These are phyloP conservation scores for Agrotis segetum DNA, from an alignment of 2,888 invertebrate species.

Conservation along the genomic window DNA sequence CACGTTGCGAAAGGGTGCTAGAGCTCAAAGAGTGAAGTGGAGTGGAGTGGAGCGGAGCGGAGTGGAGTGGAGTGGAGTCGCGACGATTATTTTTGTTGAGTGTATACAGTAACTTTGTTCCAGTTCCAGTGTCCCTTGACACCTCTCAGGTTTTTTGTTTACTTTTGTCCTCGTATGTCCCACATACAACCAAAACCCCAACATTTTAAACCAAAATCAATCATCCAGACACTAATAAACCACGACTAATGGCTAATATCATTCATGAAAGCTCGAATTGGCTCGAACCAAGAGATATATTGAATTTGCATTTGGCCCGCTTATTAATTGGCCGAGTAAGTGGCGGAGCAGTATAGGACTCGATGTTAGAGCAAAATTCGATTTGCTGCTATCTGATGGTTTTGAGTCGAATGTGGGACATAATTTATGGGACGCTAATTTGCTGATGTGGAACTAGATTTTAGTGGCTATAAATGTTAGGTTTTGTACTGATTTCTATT, in stretches of 20 bases:
- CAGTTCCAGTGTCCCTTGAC: too few relatives aligned
- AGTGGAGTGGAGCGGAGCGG: too few relatives aligned
- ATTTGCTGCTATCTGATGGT: conserved; percentile 55
- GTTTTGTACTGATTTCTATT: neutral
- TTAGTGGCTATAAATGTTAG: neutral
- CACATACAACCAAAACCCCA: neutral
- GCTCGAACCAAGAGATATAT: conserved; percentile 49
- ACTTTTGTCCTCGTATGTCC: too few relatives aligned
- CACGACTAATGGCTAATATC: conserved; percentile 35
- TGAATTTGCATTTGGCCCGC: conserved; percentile 60
- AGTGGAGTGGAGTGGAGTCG: too few relatives aligned
- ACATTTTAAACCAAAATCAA: conserved; percentile 11
- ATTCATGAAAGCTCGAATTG: conserved; percentile 47
- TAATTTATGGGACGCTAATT: conserved; percentile 51
- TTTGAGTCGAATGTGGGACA: conserved; percentile 35
- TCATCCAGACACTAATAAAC: conserved; percentile 32
- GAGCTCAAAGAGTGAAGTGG: too few relatives aligned
- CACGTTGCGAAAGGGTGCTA: too few relatives aligned
- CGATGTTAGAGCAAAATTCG: conserved; percentile 50
- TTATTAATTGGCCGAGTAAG: conserved; percentile 62
- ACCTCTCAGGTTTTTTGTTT: too few relatives aligned
- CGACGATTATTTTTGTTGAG: too few relatives aligned
- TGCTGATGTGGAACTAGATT: conserved; percentile 35
- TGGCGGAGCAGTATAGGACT: conserved; percentile 43
- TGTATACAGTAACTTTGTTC: too few relatives aligned